Conservation (phyloP, 1,140 invertebrate species). For the Saccostrea glomerata region DNA sequence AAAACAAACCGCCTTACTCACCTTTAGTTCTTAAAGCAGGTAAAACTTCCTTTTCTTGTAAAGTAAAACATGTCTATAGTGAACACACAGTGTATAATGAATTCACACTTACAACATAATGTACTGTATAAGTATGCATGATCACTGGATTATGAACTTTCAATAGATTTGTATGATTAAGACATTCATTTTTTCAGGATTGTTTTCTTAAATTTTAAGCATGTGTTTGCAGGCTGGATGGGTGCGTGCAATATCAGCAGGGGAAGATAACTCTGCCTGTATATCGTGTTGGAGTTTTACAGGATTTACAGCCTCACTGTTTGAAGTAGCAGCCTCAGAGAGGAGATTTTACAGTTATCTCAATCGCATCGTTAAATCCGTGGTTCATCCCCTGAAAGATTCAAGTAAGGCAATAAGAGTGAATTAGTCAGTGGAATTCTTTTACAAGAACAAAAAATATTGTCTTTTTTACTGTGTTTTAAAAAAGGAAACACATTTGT, state of each 20-base stretch:
- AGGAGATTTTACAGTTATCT: conserved; percentile 69
- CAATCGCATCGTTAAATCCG: conserved; percentile 62
- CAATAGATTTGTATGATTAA: background rate
- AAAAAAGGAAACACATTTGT: background rate
- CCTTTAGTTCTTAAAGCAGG: conserved; percentile 68
- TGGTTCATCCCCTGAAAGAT: conserved; percentile 68
- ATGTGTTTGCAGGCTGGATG: conserved; percentile 66
- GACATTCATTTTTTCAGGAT: background rate
- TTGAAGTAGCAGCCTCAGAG: conserved; percentile 71
- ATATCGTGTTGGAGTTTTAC: conserved; percentile 62
- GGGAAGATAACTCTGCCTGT: conserved; percentile 74
- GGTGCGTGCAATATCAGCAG: conserved; percentile 68
- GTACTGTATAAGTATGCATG: no score
- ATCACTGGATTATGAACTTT: background rate
- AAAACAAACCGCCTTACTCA: conserved; percentile 63
- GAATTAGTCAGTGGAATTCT: background rate
- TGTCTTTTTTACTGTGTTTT: background rate
- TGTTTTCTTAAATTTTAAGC: background rate
- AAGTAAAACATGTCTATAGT: no score
- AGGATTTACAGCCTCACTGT: conserved; percentile 60
- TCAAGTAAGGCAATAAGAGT: conserved; percentile 56
- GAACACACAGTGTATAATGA: no score
- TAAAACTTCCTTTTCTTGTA: conserved; percentile 36
- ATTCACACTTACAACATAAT: no score
- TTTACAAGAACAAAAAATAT: background rate